These are phyloP conservation scores for Psococerastis gibbosa DNA, from an alignment of 2,888 invertebrate genomes.

Conservation along the genomic window DNA sequence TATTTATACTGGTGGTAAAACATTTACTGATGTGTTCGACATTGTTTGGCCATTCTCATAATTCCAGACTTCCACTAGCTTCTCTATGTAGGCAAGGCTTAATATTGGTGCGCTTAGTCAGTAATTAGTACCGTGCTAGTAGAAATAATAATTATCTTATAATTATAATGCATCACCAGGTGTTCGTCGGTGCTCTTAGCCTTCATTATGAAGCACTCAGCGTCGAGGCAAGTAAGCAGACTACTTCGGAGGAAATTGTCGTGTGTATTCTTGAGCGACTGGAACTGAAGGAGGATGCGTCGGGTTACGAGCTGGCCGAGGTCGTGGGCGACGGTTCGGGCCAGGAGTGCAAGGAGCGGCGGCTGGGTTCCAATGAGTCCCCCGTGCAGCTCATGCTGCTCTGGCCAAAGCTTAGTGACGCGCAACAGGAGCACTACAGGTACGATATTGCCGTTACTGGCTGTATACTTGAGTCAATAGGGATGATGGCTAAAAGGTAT, in stretches of 20 bases:
- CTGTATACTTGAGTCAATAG: too few species aligned
- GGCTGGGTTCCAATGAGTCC: conserved; percentile 62
- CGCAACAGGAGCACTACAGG: conserved; percentile 30
- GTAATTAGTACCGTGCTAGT: too few species aligned
- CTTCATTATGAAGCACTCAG: conserved; percentile 76
- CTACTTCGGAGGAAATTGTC: conserved; percentile 80
- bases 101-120: too few species aligned
- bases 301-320: conserved; percentile 66
- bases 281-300: conserved; percentile 34
- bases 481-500: too few species aligned
- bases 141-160: too few species aligned
- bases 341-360: conserved; percentile 79
- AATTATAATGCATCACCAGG: conserved; percentile 38
- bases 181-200: conserved; percentile 75
- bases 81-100: too few species aligned
- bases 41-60: too few species aligned
- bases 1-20: too few species aligned
- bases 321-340: conserved; percentile 73
- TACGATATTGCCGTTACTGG: too few species aligned
- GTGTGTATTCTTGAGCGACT: conserved; percentile 66
- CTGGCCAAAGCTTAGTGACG: conserved; percentile 46
- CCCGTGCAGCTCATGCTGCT: conserved; percentile 67
- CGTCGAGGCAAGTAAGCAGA: conserved; percentile 80
- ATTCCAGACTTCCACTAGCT: too few species aligned
- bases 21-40: too few species aligned